Conservation (phyloP, 2,113 vertebrate species). For the Cebidichthys violaceus region DNA sequence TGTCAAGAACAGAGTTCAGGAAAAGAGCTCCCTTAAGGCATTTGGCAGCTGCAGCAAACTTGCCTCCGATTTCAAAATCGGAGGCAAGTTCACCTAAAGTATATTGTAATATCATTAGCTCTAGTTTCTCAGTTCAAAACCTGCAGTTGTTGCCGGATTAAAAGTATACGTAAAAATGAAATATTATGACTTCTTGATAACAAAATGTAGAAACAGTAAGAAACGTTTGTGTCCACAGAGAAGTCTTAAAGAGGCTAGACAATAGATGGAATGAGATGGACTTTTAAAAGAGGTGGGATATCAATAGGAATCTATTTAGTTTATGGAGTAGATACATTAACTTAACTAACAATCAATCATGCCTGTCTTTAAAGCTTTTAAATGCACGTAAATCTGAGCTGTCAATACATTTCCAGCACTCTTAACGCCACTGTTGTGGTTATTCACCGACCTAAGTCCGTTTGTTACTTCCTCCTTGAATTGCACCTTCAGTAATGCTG, state of each 20-base stretch:
- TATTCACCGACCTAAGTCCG: conserved; percentile 5
- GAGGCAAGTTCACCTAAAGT: neutral
- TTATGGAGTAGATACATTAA: conserved; percentile 60
- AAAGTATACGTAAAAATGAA: neutral
- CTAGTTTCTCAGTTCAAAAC: neutral
- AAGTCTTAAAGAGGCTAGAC: conserved; percentile 29
- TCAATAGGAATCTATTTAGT: conserved; percentile 68
- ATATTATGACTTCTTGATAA: conserved; percentile 1
- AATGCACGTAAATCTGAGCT: conserved; percentile 38
- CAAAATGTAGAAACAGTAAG: neutral
- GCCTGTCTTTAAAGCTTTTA: conserved; percentile 59
- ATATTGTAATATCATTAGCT: neutral
- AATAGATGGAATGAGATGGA: conserved; percentile 44
- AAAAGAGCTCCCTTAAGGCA: conserved; percentile 59
- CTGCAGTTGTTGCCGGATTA: neutral
- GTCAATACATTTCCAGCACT: conserved; percentile 50
- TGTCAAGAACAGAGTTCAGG: conserved; percentile 63
- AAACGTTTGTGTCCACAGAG: conserved; percentile 23
- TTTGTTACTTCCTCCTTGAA: conserved; percentile 26
- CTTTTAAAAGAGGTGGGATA: conserved; percentile 49
- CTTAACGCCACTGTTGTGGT: conserved; percentile 35
- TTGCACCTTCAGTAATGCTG: conserved; percentile 19
- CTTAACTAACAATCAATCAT: conserved; percentile 60
- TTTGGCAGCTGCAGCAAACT: conserved; percentile 53
- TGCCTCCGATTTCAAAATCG: conserved; percentile 45